These are phyloP conservation scores for Colistium nudipinnis DNA, from an alignment of 2,113 vertebrate genomes.

Conservation along the genomic window DNA sequence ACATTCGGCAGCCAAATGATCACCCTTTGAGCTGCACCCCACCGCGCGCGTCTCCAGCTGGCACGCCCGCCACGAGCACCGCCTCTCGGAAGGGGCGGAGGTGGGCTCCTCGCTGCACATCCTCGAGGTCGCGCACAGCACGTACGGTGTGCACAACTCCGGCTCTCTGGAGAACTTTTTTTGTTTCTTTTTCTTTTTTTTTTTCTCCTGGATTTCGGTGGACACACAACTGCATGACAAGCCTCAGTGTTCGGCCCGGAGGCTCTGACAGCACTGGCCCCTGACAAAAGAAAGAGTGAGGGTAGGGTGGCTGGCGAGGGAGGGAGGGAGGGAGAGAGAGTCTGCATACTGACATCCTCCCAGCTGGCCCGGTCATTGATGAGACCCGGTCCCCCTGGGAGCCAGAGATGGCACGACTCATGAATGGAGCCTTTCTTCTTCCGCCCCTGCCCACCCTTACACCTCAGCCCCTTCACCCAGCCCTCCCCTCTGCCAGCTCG, in stretches of 20 bases:
- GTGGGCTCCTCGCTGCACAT: constrained; percentile 17
- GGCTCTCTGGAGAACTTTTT: constrained; percentile 43
- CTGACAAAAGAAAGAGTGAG: constrained; percentile 55
- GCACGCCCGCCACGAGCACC: constrained; percentile 13
- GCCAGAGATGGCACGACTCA: constrained; percentile 76
- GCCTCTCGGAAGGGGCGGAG: constrained; percentile 8
- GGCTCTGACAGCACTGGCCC: constrained; percentile 59
- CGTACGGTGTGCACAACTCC: constrained; percentile 37
- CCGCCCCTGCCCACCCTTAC: constrained; percentile 47
- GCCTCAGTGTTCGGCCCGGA: constrained; percentile 61
- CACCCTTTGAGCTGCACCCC: constrained; percentile 38
- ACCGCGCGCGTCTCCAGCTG: constrained; percentile 42
- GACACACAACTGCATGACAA: constrained; percentile 51
- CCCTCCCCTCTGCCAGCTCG: constrained; percentile 27
- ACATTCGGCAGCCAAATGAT: constrained; percentile 34
- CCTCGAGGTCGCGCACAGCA: constrained; percentile 42
- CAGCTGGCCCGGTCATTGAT: constrained; percentile 79
- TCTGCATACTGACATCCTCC: constrained; percentile 75
- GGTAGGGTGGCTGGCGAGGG: constrained; percentile 1
- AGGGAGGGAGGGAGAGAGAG: constrained; percentile 17
- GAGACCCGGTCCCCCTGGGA: constrained; percentile 61
- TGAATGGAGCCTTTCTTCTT: constrained; percentile 76
- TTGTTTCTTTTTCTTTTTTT: too few species aligned
- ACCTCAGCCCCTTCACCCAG: constrained; percentile 50
- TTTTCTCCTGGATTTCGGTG: constrained; percentile 25